These are phyloP conservation scores for Protaetia brevitarsis DNA, from an alignment of 1,140 invertebrate genomes.

Conservation along the genomic window DNA sequence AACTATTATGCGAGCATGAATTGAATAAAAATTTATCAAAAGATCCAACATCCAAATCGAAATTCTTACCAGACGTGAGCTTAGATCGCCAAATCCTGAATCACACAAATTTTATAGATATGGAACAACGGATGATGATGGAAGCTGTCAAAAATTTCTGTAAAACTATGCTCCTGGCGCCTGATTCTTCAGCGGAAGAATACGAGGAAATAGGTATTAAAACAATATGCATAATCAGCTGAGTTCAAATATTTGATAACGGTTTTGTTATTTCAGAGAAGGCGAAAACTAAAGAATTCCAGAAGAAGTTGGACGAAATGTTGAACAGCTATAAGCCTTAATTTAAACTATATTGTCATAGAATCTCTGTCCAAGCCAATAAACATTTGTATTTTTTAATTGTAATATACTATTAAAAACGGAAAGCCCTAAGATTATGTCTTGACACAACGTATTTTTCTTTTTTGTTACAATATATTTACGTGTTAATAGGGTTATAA, in stretches of 20 bases:
- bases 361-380: no score
- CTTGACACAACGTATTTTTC: no score
- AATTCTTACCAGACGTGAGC: neutral
- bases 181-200: neutral
- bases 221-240: neutral
- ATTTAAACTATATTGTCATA: neutral
- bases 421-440: no score
- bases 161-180: neutral
- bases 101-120: neutral
- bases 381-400: no score
- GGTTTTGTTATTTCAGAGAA: neutral
- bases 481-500: no score
- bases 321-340: conserved; percentile 5
- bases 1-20: conserved; percentile 3
- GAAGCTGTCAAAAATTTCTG: conserved; percentile 9
- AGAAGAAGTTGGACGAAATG: conserved; percentile 12
- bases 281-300: conserved; percentile 3
- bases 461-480: no score
- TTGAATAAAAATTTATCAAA: neutral
- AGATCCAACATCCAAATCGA: neutral
- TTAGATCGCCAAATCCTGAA: neutral
- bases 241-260: neutral
- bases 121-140: neutral
- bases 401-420: no score
- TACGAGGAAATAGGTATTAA: conserved; percentile 23